A percentile compares a stretch with the other conserved stretches of the same genome.
Evolutionary conservation across 1,140 invertebrate genomes (phyloP).

Genomic region (Harlomillsia oculata): DNA sequence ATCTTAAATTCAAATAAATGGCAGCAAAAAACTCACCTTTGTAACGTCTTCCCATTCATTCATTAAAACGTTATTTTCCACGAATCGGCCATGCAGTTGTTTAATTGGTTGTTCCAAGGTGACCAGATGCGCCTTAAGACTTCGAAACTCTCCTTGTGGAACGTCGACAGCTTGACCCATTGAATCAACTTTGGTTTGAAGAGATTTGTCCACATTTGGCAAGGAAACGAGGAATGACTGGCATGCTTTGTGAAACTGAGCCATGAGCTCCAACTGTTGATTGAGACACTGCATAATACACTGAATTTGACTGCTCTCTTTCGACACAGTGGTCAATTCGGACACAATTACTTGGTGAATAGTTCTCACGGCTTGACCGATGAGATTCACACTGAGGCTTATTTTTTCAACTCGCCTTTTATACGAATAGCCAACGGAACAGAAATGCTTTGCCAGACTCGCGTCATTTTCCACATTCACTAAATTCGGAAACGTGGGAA

Average conservation of each 20-base stretch:
- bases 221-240: slow-evolving; percentile 23
- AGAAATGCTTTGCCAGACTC: slow-evolving; percentile 74
- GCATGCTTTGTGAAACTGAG: slow-evolving; percentile 28
- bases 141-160: slow-evolving; percentile 38
- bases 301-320: slow-evolving; percentile 27
- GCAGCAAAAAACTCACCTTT: slow-evolving; percentile 39
- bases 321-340: slow-evolving; percentile 20
- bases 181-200: slow-evolving; percentile 21
- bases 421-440: slow-evolving; percentile 74
- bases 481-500: slow-evolving; percentile 63
- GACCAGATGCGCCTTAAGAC: slow-evolving; percentile 37
- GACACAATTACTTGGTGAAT: slow-evolving; percentile 49
- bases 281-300: slow-evolving; percentile 25
- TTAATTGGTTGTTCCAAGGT: slow-evolving; percentile 45
- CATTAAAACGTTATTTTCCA: slow-evolving; percentile 43
- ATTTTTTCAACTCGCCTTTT: slow-evolving; percentile 66
- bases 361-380: slow-evolving; percentile 53
- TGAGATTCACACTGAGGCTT: slow-evolving; percentile 52
- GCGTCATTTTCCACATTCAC: slow-evolving; percentile 57
- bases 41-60: slow-evolving; percentile 65
- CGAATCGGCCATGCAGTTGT: slow-evolving; percentile 44
- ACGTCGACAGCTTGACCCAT: slow-evolving; percentile 20
- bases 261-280: slow-evolving; percentile 32
- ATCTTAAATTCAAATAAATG: background rate
- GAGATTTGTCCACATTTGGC: slow-evolving; percentile 11